Evolutionary conservation across 2,888 invertebrate species (phyloP).

Genomic region (Phragmatobia fuliginosa): DNA sequence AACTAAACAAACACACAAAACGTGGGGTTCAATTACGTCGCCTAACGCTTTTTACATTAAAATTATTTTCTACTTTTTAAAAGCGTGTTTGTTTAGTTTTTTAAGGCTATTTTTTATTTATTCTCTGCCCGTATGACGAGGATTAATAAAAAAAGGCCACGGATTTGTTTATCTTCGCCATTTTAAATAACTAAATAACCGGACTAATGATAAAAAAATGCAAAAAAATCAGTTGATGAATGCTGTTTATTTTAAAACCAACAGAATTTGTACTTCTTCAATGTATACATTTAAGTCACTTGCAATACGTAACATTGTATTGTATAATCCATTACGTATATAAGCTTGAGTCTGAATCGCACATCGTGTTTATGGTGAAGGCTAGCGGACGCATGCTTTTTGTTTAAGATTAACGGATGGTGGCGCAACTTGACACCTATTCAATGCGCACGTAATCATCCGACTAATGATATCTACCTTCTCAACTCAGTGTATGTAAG

Average conservation of each 20-base stretch:
- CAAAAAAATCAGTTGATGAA: not conserved
- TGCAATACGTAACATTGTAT: constrained; percentile 19
- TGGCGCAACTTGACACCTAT: constrained; percentile 64
- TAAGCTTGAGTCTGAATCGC: constrained; percentile 49
- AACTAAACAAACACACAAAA: no score
- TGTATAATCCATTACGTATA: constrained; percentile 34
- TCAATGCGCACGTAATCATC: constrained; percentile 62
- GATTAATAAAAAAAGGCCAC: not conserved
- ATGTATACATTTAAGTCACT: constrained; percentile 30
- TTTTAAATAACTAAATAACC: not conserved
- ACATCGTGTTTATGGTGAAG: constrained; percentile 62
- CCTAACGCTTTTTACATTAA: no score
- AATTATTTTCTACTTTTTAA: no score
- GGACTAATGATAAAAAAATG: not conserved
- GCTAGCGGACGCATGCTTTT: constrained; percentile 72
- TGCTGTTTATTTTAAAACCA: not conserved
- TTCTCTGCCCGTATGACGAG: not conserved
- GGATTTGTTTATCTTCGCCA: no score
- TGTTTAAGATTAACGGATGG: constrained; percentile 67
- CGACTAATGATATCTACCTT: constrained; percentile 62
- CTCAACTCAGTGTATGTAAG: constrained; percentile 27
- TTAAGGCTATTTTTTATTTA: no score
- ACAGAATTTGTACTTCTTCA: constrained; percentile 22
- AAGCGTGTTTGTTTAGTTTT: no score
- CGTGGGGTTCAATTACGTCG: no score